Conservation (phyloP, 2,888 invertebrate genomes). For the Pyrochroa serraticornis region DNA sequence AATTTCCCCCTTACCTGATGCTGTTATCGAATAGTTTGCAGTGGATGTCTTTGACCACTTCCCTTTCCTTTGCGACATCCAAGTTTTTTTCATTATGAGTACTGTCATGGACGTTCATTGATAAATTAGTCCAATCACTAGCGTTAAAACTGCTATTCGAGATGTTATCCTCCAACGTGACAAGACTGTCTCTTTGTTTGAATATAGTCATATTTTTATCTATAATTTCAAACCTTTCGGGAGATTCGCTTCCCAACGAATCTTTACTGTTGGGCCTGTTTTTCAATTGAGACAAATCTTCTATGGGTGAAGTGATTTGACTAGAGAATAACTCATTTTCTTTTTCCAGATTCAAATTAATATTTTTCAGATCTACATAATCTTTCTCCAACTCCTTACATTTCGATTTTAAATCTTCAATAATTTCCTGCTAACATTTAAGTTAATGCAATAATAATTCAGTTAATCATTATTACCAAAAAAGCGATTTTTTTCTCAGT, state of each 20-base stretch:
- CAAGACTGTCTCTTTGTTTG: slow-evolving; percentile 43
- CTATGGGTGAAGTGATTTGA: slow-evolving; percentile 1
- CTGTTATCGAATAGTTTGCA: slow-evolving; percentile 7
- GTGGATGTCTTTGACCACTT: background rate
- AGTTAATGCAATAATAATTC: slow-evolving; percentile 1
- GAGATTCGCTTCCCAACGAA: slow-evolving; percentile 63
- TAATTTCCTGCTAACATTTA: slow-evolving; percentile 21
- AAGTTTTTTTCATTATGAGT: slow-evolving; percentile 2
- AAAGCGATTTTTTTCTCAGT: background rate
- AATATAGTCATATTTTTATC: slow-evolving; percentile 40
- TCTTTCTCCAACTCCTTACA: slow-evolving; percentile 54
- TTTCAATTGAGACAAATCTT: slow-evolving; percentile 18
- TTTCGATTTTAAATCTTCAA: slow-evolving; percentile 48
- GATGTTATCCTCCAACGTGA: slow-evolving; percentile 48
- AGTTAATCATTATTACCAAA: background rate
- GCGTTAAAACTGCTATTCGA: slow-evolving; percentile 53
- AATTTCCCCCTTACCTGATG: background rate
- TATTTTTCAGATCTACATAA: slow-evolving; percentile 52
- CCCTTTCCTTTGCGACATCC: background rate
- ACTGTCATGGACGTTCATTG: slow-evolving; percentile 28
- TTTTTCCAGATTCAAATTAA: slow-evolving; percentile 54
- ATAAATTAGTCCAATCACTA: slow-evolving; percentile 58
- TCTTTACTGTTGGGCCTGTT: slow-evolving; percentile 37
- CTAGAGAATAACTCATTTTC: slow-evolving; percentile 44
- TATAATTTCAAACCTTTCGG: slow-evolving; percentile 69